Evolutionary conservation across 2,888 invertebrate genomes (phyloP).

Genomic region (Dione juno): DNA sequence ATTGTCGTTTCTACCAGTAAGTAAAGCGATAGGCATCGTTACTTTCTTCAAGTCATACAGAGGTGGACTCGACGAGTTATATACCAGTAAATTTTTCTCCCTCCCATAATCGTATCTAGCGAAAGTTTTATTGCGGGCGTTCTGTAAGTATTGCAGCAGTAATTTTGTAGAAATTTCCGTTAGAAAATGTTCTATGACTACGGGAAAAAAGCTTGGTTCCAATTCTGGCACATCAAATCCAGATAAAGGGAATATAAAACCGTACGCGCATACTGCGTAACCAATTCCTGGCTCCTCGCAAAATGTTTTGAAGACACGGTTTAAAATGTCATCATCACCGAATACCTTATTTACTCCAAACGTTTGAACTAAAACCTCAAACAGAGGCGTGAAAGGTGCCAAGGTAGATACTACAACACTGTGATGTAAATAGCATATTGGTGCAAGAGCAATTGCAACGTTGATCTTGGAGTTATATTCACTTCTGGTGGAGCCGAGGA

Average conservation of each 20-base stretch:
- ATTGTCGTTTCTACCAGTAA: slow-evolving; percentile 49
- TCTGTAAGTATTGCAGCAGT: slow-evolving; percentile 54
- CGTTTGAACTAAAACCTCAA: slow-evolving; percentile 34
- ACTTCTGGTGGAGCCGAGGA: slow-evolving; percentile 74
- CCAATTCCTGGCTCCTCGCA: slow-evolving; percentile 35
- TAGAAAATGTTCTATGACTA: slow-evolving; percentile 50
- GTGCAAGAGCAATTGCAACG: slow-evolving; percentile 80
- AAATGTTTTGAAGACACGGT: slow-evolving; percentile 11
- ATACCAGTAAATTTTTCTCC: slow-evolving; percentile 43
- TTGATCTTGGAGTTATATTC: slow-evolving; percentile 82
- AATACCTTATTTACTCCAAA: slow-evolving; percentile 42
- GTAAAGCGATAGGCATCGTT: slow-evolving; percentile 48
- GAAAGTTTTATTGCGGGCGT: slow-evolving; percentile 49
- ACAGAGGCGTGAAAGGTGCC: slow-evolving; percentile 52
- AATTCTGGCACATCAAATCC: slow-evolving; percentile 48
- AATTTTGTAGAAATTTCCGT: slow-evolving; percentile 56
- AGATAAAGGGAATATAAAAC: slow-evolving; percentile 24
- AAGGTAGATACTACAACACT: slow-evolving; percentile 49
- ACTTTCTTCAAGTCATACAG: slow-evolving; percentile 52
- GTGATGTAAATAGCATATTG: slow-evolving; percentile 75
- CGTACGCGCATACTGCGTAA: slow-evolving; percentile 40
- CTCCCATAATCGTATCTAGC: slow-evolving; percentile 54
- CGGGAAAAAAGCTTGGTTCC: slow-evolving; percentile 45
- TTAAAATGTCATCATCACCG: slow-evolving; percentile 27
- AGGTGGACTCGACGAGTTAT: slow-evolving; percentile 49